phyloP scores from a whole-genome alignment of 2,797 vertebrate genomes.

The Macropodus opercularis region DNA sequence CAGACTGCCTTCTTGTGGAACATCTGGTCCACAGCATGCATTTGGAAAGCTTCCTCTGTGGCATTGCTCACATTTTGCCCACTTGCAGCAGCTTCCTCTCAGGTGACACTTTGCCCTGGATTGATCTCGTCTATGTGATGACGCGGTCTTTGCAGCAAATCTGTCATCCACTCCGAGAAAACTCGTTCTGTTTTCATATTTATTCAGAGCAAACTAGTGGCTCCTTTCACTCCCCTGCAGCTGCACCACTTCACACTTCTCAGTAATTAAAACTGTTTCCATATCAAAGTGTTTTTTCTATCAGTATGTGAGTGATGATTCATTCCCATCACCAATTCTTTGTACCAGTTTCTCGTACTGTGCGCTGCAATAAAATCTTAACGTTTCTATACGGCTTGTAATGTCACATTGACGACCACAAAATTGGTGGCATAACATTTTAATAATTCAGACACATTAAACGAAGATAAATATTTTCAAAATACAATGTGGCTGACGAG shows the following conservation, averaged over 20 bases:
- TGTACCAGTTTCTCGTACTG: conserved; percentile 28
- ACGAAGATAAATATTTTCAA: too few relatives aligned
- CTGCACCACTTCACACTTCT: conserved; percentile 40
- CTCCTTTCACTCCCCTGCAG: conserved; percentile 32
- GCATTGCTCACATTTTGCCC: neutral
- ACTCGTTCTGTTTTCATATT: conserved; percentile 25
- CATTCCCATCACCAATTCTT: conserved; percentile 1
- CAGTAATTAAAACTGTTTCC: conserved; percentile 45
- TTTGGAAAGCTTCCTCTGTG: neutral
- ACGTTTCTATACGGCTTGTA: conserved; percentile 31
- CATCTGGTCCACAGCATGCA: neutral
- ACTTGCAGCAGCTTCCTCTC: neutral
- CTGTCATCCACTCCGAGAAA: conserved; percentile 1
- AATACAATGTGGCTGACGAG: too few relatives aligned
- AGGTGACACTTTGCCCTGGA: neutral
- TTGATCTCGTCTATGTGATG: neutral
- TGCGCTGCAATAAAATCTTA: conserved; percentile 31
- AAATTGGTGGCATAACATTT: conserved; percentile 7
- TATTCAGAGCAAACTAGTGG: conserved; percentile 15
- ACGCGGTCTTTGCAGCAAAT: neutral
- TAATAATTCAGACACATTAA: conserved; percentile 17
- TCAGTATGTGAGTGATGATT: conserved; percentile 42
- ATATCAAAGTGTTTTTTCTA: conserved; percentile 19
- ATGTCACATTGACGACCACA: conserved; percentile 25
- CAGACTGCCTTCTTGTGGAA: conserved; percentile 70